Evolutionary conservation across 2,113 vertebrate species (phyloP), one percentile per base, ranked within the genome.

Genomic region (Saccopteryx leptura): DNA sequence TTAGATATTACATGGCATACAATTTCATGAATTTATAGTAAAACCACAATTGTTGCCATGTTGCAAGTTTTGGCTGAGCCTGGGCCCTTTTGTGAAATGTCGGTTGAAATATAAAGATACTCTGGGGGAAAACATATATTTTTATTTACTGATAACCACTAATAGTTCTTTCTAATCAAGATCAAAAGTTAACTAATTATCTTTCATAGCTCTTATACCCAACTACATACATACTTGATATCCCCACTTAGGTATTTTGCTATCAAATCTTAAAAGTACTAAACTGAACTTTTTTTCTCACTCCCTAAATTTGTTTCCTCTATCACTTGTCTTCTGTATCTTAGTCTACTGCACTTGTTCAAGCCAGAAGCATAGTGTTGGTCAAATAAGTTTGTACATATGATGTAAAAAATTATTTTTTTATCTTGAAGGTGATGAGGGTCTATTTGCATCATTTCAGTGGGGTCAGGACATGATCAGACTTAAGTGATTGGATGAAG

Each of bases 151-250:
- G 17, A 33, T 79, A 82, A 90, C 80, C 68, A 78, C 39, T 93
- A 94, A 66, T 31, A 74, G 7, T 54, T 86, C 24, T 85, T 54
- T 86, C 24, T 85, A 60, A 71, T 76, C 78, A 94, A 94, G 39
- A 89, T 82, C 48, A 86, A 86, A 60, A 26, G 18, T 90, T 95
- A 79, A 85, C 56, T 91, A 56, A 94, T 93, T 91, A 86, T 76
- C 63, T 95, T 95, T 66, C 33, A 94, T 23, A 79, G 72, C 52
- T 88, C 63, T 18, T 66, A 8, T 83, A 74, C 14, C 24, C 61
- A 75, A 58, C 24, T 81, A 58, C 8, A 88, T 54, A 93, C 26
- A 88, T 54, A 93, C 26, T 85, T 91, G 66, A 58, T 33, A 33
- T 88, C 24, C 93, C 24, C 72, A 85, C 21, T 88, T 88, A 86